Evolutionary conservation across 2,888 invertebrate species (phyloP).

Genomic region (Furcula furcula): DNA sequence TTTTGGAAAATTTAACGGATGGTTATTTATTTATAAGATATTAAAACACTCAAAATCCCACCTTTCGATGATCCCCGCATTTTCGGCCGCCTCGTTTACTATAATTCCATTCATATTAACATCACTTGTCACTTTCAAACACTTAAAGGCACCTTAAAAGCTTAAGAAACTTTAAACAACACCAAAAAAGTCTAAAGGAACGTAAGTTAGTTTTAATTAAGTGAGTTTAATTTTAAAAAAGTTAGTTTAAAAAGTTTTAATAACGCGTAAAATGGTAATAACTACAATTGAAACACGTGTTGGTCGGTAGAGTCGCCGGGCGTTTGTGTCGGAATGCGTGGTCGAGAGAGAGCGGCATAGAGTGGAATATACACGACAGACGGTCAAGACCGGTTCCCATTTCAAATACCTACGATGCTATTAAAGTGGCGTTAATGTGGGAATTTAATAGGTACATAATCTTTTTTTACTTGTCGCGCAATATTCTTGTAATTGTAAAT

Average conservation of each 20-base stretch:
- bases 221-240: constrained; percentile 8
- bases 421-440: too few species aligned
- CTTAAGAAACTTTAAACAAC: constrained; percentile 16
- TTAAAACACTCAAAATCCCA: constrained; percentile 15
- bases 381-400: background rate
- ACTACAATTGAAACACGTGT: constrained; percentile 12
- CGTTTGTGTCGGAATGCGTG: constrained; percentile 38
- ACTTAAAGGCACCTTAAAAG: constrained; percentile 25
- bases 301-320: constrained; percentile 38
- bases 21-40: too few species aligned
- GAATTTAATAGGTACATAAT: too few species aligned
- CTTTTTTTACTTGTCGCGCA: too few species aligned
- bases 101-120: constrained; percentile 50
- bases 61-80: constrained; percentile 50
- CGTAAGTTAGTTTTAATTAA: constrained; percentile 3
- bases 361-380: constrained; percentile 23
- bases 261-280: constrained; percentile 16
- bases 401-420: background rate
- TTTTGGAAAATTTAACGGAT: too few species aligned
- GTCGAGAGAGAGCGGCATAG: constrained; percentile 24
- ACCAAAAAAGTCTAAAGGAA: constrained; percentile 3
- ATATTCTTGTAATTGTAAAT: too few species aligned
- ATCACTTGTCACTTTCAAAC: constrained; percentile 26
- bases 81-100: constrained; percentile 41
- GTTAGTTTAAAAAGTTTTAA: constrained; percentile 28